Conservation (phyloP, 2,888 invertebrate genomes). For the Ditula angustiorana region DNA sequence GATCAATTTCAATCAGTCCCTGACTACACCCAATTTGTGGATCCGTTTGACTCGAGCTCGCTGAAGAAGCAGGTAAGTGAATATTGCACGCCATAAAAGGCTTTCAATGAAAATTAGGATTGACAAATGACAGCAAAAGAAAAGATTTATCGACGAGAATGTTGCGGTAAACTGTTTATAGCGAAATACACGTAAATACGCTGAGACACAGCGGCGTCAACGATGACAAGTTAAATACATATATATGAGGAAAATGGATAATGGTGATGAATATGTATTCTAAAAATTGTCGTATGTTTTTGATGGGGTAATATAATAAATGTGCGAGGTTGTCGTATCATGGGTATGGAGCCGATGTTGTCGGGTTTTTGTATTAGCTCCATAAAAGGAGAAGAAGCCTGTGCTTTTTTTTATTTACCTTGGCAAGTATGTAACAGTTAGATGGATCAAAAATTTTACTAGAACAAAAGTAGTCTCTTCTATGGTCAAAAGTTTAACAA, state of each 20-base stretch:
- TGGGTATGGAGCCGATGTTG: not conserved
- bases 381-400: too few relatives aligned
- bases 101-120: conserved; percentile 70
- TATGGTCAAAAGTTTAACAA: too few relatives aligned
- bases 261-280: not conserved
- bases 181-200: conserved; percentile 41
- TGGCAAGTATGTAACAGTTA: too few relatives aligned
- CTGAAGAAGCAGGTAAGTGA: conserved; percentile 17
- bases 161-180: conserved; percentile 60
- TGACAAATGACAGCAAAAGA: conserved; percentile 68
- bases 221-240: not conserved
- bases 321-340: not conserved
- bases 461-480: too few relatives aligned
- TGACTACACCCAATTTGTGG: conserved; percentile 5
- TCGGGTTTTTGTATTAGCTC: too few relatives aligned
- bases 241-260: too few relatives aligned
- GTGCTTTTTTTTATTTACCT: too few relatives aligned
- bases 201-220: conserved; percentile 42
- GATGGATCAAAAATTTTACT: too few relatives aligned
- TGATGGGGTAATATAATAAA: too few relatives aligned
- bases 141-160: conserved; percentile 64
- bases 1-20: conserved; percentile 20
- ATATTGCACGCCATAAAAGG: conserved; percentile 55
- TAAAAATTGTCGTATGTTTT: too few relatives aligned
- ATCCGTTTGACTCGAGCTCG: conserved; percentile 1